Base-by-base conservation (phyloP, 2,113 vertebrate species). In the Prolemur simus region DNA sequence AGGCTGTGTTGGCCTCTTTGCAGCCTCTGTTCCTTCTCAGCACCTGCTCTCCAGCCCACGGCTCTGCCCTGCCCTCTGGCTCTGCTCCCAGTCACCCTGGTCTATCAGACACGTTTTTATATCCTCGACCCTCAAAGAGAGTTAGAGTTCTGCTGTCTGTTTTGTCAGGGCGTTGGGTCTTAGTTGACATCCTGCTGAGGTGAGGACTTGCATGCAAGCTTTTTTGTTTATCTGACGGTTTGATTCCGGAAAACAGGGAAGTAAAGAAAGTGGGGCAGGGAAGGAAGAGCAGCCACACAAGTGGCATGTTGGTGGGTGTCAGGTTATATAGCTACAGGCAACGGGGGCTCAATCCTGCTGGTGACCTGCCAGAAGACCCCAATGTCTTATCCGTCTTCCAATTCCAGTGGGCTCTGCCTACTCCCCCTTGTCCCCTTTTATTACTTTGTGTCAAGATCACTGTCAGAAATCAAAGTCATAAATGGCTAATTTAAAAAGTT, bases 401-500 rank as follows among this genome's bases (percentile, higher is more conserved):
- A 32, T 52, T 87, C n/a, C 14, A 56, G 1, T 2, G 3, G 47
- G 3, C 54, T 91, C 29, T 66, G 34, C 34, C 39, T 82, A 18
- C 7, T 47, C 32, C 3, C 34, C 20, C 45, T 52, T 73, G 32
- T 78, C 42, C 32, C 42, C 73, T 82, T 92, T 23, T 73, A 66
- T 84, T 52, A 45, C 34, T 8, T 71, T n/a, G 63, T 23, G 60
- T 86, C 77, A 89, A 93, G 96, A 96, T 66, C 60, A 60, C 11
- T 58, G n/a, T 77, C 47, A 77, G 56, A 90, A 95, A 76, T 76
- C 29, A 74, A 95, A 66, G 52, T 81, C 56, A 85, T 37, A 84
- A 91, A 81, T 45, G 45, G 47, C 54, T 23, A 32, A 17, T 74
- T 91, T 92, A 25, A 68, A 88, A 93, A 89, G 6, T 76, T 78